Evolutionary conservation across 2,888 invertebrate genomes (phyloP), one percentile per base, ranked within the genome.

Genomic region (Heliconius erato): DNA sequence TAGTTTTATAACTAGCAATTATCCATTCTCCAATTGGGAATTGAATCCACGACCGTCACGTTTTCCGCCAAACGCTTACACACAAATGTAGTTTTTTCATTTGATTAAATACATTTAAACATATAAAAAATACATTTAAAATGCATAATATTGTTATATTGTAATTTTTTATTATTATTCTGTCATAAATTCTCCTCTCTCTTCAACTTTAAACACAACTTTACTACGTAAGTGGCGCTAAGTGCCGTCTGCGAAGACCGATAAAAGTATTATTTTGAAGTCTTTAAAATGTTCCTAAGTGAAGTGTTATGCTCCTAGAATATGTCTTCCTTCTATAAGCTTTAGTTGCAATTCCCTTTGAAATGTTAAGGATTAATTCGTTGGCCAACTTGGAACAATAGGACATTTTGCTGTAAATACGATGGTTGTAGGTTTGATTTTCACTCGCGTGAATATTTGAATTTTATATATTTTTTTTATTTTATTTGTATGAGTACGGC

Each of bases 241-340:
- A 90, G 87, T 88, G 87, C 88, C 87, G 89, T 88, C 91, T 91
- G 91, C 87, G 85, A 80, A 71, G 84, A 74, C 85, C 87, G 91
- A 91, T 91, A 91, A 91, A 91, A 91, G 90, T 91, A 89, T 91
- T 91, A 91, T 86, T 85, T 86, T 83, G 85, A 83, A 83, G 82
- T 82, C 82, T 84, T 86, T 83, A 84, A 82, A 85, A 85, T 86
- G 84, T 84, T 83, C 82, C 80, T 44, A 84, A 63, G 63, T 63
- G 63, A 63, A 85, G 77, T 85, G 83, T 83, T 82, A 82, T 79
- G 79, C 79, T 71, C 54, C 78, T 7, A 63, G 63, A 72, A 78
- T 78, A 81, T 49, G 69, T 80, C 81, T 68, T 69, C 71, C 79
- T 81, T 84, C 32, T 4, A 40, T 65, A 79, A 82, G 63, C 63